Evolutionary conservation across 1,140 invertebrate species (phyloP).

Genomic region (Drosophila kanapiae): DNA sequence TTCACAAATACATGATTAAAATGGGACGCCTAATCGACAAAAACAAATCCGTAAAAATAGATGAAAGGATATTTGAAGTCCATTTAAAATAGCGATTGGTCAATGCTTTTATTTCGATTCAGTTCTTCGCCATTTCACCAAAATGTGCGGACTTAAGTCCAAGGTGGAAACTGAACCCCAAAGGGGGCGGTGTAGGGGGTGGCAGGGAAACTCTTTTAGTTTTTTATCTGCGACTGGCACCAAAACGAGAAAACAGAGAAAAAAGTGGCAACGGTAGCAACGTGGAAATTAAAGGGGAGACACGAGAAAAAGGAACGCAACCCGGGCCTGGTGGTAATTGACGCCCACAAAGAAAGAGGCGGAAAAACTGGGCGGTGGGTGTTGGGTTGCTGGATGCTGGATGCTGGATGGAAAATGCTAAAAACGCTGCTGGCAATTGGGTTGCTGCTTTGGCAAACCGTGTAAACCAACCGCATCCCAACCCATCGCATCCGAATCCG

Average conservation of each 20-base stretch:
- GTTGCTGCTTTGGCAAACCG: constrained; percentile 26
- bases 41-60: too few relatives aligned
- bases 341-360: constrained; percentile 30
- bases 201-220: constrained; percentile 5
- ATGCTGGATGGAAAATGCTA: not conserved
- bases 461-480: constrained; percentile 35
- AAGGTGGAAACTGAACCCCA: not conserved
- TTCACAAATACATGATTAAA: not conserved
- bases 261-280: not conserved
- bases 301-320: not conserved
- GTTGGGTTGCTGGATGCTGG: not conserved
- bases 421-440: constrained; percentile 37
- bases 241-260: not conserved
- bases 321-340: constrained; percentile 43
- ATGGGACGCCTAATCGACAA: too few relatives aligned
- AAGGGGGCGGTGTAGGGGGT: not conserved
- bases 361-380: constrained; percentile 7
- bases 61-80: not conserved
- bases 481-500: constrained; percentile 5
- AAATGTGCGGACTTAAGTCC: not conserved
- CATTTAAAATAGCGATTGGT: not conserved
- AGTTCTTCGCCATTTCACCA: not conserved
- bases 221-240: constrained; percentile 7
- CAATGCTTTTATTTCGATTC: not conserved
- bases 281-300: constrained; percentile 19